Conservation (phyloP, 2,113 vertebrate species). For the Heterochromis multidens region DNA sequence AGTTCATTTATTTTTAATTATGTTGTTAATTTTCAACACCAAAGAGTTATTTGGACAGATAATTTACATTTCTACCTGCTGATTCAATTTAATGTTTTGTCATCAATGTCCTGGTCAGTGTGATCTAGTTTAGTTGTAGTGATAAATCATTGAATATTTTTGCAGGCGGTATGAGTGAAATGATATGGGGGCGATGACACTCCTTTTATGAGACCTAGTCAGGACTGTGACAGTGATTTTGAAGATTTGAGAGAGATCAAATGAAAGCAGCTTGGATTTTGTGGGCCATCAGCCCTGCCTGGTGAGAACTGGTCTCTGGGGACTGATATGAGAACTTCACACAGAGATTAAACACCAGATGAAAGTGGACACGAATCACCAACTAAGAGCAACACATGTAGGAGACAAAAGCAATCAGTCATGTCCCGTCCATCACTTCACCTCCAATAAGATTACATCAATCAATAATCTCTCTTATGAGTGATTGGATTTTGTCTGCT, state of each 20-base stretch:
- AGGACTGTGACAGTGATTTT: conserved; percentile 19
- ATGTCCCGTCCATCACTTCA: conserved; percentile 64
- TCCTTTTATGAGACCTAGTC: background rate
- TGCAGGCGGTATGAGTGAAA: background rate
- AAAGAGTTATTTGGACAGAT: background rate
- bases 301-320: background rate
- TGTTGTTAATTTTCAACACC: background rate
- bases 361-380: conserved; percentile 72
- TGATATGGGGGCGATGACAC: background rate
- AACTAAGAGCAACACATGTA: conserved; percentile 75
- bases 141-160: background rate
- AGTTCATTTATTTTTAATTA: background rate
- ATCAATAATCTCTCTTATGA: conserved; percentile 83
- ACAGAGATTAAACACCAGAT: conserved; percentile 72
- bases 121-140: background rate
- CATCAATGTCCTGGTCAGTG: background rate
- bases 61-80: background rate
- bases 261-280: conserved; percentile 22
- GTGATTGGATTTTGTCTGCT: conserved; percentile 79
- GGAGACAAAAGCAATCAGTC: conserved; percentile 80
- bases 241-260: conserved; percentile 33
- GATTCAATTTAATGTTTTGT: background rate
- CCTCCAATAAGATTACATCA: conserved; percentile 83
- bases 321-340: conserved; percentile 52
- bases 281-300: background rate